Evolutionary conservation across 2,888 invertebrate species (phyloP).

Genomic region (Leptinotarsa rubiginosa): DNA sequence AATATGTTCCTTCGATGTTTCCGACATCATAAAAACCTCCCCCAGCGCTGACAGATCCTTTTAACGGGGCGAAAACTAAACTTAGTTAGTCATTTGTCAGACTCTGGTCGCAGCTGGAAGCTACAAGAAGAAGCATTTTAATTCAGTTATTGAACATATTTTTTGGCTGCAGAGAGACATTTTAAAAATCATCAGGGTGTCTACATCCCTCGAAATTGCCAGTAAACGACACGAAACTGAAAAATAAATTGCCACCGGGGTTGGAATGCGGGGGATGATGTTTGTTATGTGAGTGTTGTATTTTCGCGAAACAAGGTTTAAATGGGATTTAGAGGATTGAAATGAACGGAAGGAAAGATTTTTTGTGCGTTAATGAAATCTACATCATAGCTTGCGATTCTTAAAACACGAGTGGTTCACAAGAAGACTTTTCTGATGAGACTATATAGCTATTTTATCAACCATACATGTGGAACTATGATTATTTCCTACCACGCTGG

Average conservation of each 20-base stretch:
- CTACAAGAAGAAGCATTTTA: slow-evolving; percentile 62
- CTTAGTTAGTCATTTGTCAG: slow-evolving; percentile 67
- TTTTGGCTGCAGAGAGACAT: slow-evolving; percentile 64
- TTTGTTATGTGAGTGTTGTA: slow-evolving; percentile 17
- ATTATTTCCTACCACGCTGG: too few species aligned
- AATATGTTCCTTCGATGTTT: slow-evolving; percentile 34
- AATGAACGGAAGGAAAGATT: neutral
- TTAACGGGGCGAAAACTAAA: slow-evolving; percentile 60
- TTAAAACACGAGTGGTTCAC: too few species aligned
- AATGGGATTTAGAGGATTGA: slow-evolving; percentile 2
- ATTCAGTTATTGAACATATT: slow-evolving; percentile 68
- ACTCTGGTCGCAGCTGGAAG: slow-evolving; percentile 59
- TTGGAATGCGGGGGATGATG: slow-evolving; percentile 15
- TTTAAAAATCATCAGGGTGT: slow-evolving; percentile 66
- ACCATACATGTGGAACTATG: too few species aligned
- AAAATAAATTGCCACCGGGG: slow-evolving; percentile 38
- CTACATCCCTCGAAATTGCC: slow-evolving; percentile 46
- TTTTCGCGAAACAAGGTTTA: neutral
- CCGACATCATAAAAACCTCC: slow-evolving; percentile 52
- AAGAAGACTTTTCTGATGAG: too few species aligned
- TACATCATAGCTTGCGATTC: too few species aligned
- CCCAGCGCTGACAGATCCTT: slow-evolving; percentile 59
- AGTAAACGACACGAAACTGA: slow-evolving; percentile 39
- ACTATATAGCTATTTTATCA: too few species aligned
- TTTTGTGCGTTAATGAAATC: neutral